Percentiles rank a stretch among this genome's conserved stretches.
Evolutionary conservation across 2,888 invertebrate genomes (phyloP).

Genomic region (Microplitis manilae): DNA sequence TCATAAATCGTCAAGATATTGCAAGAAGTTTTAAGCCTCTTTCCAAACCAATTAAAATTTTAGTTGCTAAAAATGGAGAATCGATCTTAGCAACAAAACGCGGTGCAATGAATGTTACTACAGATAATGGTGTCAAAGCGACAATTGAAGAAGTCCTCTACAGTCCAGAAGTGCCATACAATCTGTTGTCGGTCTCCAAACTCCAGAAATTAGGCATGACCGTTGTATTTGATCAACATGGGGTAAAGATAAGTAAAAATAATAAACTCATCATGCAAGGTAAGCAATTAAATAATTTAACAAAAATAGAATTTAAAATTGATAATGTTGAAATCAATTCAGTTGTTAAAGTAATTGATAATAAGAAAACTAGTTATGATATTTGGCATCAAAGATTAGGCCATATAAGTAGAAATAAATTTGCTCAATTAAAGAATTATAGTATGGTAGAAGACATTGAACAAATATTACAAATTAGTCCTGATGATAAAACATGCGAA

Average conservation of each 20-base stretch:
- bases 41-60: conserved; percentile 9
- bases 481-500: conserved; percentile 39
- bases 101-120: conserved; percentile 55
- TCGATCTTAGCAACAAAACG: conserved; percentile 58
- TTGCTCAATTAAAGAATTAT: conserved; percentile 35
- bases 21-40: not conserved
- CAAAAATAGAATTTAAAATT: conserved; percentile 45
- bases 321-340: conserved; percentile 10
- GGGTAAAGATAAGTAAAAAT: conserved; percentile 52
- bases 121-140: conserved; percentile 49
- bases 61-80: conserved; percentile 57
- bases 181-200: conserved; percentile 57
- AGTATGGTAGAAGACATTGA: conserved; percentile 23
- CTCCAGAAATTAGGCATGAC: conserved; percentile 58
- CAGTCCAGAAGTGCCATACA: conserved; percentile 58
- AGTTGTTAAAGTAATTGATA: conserved; percentile 36
- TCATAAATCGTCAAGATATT: not conserved
- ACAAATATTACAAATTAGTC: conserved; percentile 28
- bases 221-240: conserved; percentile 57
- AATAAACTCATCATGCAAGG: conserved; percentile 52
- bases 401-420: conserved; percentile 32
- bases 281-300: conserved; percentile 53
- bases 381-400: conserved; percentile 41
- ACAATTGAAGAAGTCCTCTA: conserved; percentile 55
- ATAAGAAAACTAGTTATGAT: conserved; percentile 27